Evolutionary conservation across 2,797 vertebrate species (phyloP), one percentile per base, ranked within the genome.

Genomic region (Melopsittacus undulatus): DNA sequence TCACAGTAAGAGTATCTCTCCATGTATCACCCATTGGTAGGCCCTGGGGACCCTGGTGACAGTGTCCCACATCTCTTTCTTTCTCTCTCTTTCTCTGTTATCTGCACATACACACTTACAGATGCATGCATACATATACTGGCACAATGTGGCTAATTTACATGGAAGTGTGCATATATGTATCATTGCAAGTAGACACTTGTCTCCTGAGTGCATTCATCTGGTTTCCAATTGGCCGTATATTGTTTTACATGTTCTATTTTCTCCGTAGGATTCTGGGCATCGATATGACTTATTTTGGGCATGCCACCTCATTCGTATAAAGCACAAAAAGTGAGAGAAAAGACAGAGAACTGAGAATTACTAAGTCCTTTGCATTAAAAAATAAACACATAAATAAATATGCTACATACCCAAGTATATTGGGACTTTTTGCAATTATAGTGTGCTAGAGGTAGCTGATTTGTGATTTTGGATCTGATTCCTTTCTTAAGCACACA

Each of bases 361-460:
- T 78, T 61, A 46, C 0, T 2, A 91, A 48, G 26, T 57, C 9
- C 4, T 84, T 77, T 93, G 10, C 23, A 52, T 48, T 56, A 79
- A 84, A 74, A 86, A 62, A 9, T 11, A 40, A 74, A 40, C 3
- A 10, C 3, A 18, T 23, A 78, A 45, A 6, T 66, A 81, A 83
- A 52, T 87, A 22, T 26, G 6, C 45, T 87, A 51, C 4, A 6
- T 62, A 22, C 0, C 7, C 13, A 78, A 43, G 4, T 49, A 49
- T 36, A 22, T 42, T 46, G 6, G 0, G 0, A 2, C 36, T 73
- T 13, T 79, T 64, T 26, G 0, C 3, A 74, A 6, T 52, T 56
- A 36, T 5, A 42, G 8, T 59, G n/a, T 68, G 22, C 24, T 75
- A 67, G 45, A 68, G n/a, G 32, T 22, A 81, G 51, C 40, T 56